A percentile compares a stretch with the other conserved stretches of the same genome.
phyloP scores from a whole-genome alignment of 92 coral and sea anemone species.

The Phenganax subtilis region DNA sequence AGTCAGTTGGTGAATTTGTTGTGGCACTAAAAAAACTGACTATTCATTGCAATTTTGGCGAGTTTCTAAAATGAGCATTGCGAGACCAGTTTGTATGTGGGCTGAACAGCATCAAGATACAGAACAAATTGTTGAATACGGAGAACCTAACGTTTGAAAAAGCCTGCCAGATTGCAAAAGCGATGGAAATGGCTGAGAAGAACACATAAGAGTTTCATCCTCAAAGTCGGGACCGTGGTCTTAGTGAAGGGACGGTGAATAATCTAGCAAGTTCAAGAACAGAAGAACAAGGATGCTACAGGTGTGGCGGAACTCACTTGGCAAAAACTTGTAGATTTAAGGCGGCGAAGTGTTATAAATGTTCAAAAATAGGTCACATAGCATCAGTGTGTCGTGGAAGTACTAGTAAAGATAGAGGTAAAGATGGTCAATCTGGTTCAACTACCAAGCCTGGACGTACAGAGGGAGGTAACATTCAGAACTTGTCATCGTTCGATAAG shows the following conservation, averaged over 20 bases:
- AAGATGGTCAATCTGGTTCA: constrained; percentile 2
- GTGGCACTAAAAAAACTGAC: constrained; percentile 52
- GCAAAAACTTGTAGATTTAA: constrained; percentile 48
- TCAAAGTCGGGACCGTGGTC: too few relatives aligned
- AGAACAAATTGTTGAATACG: constrained; percentile 43
- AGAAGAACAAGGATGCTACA: constrained; percentile 13
- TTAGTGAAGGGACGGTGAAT: constrained; percentile 22
- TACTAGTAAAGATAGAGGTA: not conserved
- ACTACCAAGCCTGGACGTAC: constrained; percentile 29
- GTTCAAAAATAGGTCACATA: constrained; percentile 50
- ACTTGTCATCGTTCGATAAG: not conserved
- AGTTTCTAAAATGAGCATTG: constrained; percentile 41
- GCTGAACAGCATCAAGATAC: constrained; percentile 41
- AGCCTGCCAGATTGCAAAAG: constrained; percentile 47
- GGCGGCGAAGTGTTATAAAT: constrained; percentile 46
- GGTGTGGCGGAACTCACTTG: constrained; percentile 54
- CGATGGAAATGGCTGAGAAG: constrained; percentile 62
- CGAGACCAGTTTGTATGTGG: constrained; percentile 63
- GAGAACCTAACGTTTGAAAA: constrained; percentile 48
- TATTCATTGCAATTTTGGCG: constrained; percentile 54
- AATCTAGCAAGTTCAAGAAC: not conserved
- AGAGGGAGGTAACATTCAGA: not conserved
- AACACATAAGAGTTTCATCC: constrained; percentile 58
- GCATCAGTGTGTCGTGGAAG: constrained; percentile 39
- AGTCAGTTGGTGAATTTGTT: constrained; percentile 46